A percentile compares a stretch with the other conserved stretches of the same genome.
Evolutionary conservation across 2,113 vertebrate genomes (phyloP).

Genomic region (Fukomys damarensis): DNA sequence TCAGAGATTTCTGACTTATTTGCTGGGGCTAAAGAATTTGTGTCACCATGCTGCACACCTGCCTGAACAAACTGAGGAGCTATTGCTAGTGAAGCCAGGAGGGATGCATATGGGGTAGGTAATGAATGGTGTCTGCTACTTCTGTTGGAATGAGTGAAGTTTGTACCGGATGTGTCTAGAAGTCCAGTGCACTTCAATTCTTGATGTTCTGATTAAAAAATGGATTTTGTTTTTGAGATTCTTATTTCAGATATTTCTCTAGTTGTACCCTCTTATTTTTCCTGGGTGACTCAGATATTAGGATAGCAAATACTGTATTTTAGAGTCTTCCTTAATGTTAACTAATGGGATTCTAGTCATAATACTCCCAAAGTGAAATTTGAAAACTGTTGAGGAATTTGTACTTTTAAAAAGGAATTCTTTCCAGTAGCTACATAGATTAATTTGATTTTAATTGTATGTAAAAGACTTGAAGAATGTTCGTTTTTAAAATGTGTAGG

Average conservation of each 20-base stretch:
- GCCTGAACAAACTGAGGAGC: neutral
- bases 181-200: neutral
- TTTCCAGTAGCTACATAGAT: neutral
- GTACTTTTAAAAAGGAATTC: neutral
- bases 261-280: neutral
- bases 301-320: neutral
- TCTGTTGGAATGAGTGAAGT: neutral
- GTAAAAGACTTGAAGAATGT: neutral
- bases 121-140: neutral
- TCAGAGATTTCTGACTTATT: neutral
- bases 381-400: slow-evolving; percentile 19
- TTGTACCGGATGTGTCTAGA: neutral
- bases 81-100: neutral
- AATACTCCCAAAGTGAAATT: slow-evolving; percentile 19
- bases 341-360: neutral
- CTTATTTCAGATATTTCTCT: neutral
- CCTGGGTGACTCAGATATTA: neutral
- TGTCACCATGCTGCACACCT: neutral
- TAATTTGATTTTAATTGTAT: slow-evolving; percentile 34
- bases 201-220: neutral
- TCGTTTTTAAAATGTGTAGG: neutral
- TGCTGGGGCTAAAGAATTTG: neutral
- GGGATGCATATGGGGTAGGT: neutral
- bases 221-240: neutral
- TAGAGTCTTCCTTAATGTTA: slow-evolving; percentile 5